Percentiles rank a stretch among this genome's conserved stretches.
These are phyloP conservation scores for Eupelmus urozonus DNA, from an alignment of 2,888 invertebrate genomes.

Conservation along the genomic window DNA sequence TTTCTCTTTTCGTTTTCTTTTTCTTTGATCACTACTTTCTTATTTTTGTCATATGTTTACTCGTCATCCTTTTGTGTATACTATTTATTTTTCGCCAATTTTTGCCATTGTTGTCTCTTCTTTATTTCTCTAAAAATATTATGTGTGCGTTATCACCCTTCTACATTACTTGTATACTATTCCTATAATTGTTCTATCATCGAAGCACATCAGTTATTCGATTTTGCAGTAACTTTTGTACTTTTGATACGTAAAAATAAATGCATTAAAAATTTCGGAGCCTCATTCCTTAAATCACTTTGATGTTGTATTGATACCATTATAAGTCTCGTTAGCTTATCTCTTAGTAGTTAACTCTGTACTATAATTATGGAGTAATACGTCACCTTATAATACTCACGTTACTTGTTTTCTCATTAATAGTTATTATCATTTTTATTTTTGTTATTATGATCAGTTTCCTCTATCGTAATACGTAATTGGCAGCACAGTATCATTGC, in stretches of 20 bases:
- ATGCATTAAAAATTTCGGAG: neutral
- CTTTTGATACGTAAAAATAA: slow-evolving; percentile 1
- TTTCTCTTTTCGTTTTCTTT: slow-evolving; percentile 59
- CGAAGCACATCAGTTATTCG: neutral
- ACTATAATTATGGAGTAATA: slow-evolving; percentile 39
- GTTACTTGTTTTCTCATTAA: slow-evolving; percentile 19
- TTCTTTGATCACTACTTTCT: slow-evolving; percentile 16
- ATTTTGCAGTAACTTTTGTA: neutral
- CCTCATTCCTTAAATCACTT: neutral
- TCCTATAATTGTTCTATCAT: neutral
- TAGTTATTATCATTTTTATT: slow-evolving; percentile 46
- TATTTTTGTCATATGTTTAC: neutral
- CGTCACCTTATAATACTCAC: slow-evolving; percentile 22
- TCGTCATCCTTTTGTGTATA: slow-evolving; percentile 4
- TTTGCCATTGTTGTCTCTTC: neutral
- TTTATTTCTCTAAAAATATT: slow-evolving; percentile 1
- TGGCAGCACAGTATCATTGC: slow-evolving; percentile 22
- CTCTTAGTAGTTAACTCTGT: slow-evolving; percentile 17
- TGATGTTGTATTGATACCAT: neutral
- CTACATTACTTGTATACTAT: neutral
- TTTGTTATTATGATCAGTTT: slow-evolving; percentile 34
- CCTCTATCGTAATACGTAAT: slow-evolving; percentile 35
- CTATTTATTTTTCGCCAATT: slow-evolving; percentile 30
- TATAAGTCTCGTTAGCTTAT: neutral
- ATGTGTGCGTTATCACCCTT: neutral